Conservation (phyloP, 2,888 invertebrate genomes). For the Agrotis puta region DNA sequence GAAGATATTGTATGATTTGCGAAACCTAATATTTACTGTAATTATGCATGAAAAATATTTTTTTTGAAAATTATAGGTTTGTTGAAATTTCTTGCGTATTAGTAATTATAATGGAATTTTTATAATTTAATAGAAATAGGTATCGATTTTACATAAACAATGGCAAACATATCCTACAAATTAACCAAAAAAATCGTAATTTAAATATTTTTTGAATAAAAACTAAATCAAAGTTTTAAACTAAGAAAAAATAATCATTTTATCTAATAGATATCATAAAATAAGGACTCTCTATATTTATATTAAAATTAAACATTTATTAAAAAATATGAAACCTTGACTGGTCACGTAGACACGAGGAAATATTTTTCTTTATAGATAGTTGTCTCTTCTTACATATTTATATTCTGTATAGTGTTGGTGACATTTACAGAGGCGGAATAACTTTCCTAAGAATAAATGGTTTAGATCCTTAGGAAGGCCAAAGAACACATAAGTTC, state of each 20-base stretch:
- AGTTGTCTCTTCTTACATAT: constrained; percentile 17
- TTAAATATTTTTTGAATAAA: too few species aligned
- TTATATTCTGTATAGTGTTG: constrained; percentile 22
- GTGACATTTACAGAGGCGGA: constrained; percentile 28
- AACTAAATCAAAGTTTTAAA: too few species aligned
- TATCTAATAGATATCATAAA: too few species aligned
- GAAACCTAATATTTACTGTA: too few species aligned
- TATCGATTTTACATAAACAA: too few species aligned
- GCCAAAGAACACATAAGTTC: background rate
- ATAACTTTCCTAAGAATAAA: constrained; percentile 37
- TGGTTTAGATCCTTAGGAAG: constrained; percentile 20
- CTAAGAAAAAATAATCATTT: background rate
- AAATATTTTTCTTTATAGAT: constrained; percentile 21
- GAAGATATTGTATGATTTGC: constrained; percentile 14
- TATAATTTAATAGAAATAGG: too few species aligned
- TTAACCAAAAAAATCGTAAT: background rate
- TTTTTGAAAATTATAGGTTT: too few species aligned
- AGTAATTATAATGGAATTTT: too few species aligned
- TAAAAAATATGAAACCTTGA: background rate
- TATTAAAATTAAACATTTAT: background rate
- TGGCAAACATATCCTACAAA: background rate
- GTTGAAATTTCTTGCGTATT: too few species aligned
- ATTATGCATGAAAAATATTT: too few species aligned
- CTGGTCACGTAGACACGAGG: constrained; percentile 5
- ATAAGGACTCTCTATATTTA: background rate